A percentile compares a stretch with the other conserved stretches of the same genome.
Evolutionary conservation across 2,113 vertebrate species (phyloP).

Genomic region (Leptobrachium ailaonicum): DNA sequence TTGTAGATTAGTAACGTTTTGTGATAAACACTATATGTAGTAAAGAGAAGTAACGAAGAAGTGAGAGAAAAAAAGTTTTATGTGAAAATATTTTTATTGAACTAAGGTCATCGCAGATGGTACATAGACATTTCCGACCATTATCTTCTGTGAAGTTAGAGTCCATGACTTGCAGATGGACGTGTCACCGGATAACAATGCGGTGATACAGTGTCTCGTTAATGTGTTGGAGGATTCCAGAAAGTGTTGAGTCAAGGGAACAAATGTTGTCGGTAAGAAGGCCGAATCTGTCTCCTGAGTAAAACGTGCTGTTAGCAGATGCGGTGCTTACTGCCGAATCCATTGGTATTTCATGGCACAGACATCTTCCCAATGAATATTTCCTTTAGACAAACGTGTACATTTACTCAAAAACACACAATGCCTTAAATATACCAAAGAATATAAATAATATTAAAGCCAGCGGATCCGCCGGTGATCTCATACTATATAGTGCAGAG

Average conservation of each 20-base stretch:
- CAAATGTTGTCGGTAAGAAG: not conserved
- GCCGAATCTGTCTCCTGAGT: not conserved
- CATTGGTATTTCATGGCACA: too few species aligned
- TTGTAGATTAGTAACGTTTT: conserved; percentile 70
- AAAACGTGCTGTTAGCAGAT: not conserved
- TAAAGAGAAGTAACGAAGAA: conserved; percentile 44
- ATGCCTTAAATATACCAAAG: conserved; percentile 43
- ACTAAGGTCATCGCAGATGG: conserved; percentile 62
- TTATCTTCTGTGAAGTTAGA: conserved; percentile 77
- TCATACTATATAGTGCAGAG: too few species aligned
- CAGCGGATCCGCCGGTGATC: too few species aligned
- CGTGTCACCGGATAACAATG: conserved; percentile 49
- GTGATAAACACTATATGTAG: conserved; percentile 69
- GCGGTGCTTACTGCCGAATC: too few species aligned
- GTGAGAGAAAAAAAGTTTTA: conserved; percentile 69
- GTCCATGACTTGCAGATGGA: conserved; percentile 59
- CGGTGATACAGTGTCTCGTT: not conserved
- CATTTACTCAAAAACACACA: not conserved
- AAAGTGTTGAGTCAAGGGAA: not conserved
- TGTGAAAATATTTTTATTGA: conserved; percentile 77
- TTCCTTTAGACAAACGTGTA: not conserved
- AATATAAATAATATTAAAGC: conserved; percentile 12
- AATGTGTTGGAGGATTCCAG: not conserved
- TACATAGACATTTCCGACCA: conserved; percentile 63
- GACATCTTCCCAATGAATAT: not conserved